Percentiles rank a stretch among this genome's conserved stretches.
phyloP scores from a whole-genome alignment of 37 sponge, comb jelly and placozoan species.

The Crambe crambe region DNA sequence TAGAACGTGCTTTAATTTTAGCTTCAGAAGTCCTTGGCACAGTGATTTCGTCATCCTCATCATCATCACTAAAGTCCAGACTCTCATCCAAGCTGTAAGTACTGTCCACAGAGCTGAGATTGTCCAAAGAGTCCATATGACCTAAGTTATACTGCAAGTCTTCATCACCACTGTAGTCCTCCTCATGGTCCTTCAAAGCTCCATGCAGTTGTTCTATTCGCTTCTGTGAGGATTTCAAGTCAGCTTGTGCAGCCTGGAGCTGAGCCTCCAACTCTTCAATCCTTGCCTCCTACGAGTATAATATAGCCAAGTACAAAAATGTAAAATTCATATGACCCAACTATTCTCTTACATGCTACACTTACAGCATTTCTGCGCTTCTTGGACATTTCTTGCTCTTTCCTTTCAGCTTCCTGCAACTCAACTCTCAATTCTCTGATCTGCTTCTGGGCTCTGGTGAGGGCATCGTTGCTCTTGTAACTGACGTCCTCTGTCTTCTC shows the following conservation, averaged over 20 bases:
- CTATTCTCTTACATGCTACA: background rate
- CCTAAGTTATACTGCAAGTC: background rate
- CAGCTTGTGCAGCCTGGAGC: conserved; percentile 39
- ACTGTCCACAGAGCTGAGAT: conserved; percentile 33
- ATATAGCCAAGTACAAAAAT: background rate
- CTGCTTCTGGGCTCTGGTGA: conserved; percentile 76
- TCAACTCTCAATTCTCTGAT: conserved; percentile 64
- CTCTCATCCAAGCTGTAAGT: conserved; percentile 33
- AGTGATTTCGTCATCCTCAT: background rate
- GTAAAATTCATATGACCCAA: background rate
- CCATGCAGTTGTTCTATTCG: conserved; percentile 72
- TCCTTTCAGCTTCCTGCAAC: conserved; percentile 69
- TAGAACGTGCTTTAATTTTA: too few relatives aligned
- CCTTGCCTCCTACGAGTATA: conserved; percentile 47
- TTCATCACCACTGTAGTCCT: conserved; percentile 25
- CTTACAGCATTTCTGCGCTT: conserved; percentile 65
- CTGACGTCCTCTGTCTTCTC: conserved; percentile 51
- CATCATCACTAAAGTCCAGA: background rate
- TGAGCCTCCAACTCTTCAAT: conserved; percentile 65
- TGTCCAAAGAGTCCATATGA: background rate
- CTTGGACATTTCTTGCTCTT: conserved; percentile 74
- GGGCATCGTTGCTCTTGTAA: conserved; percentile 46
- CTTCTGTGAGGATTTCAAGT: conserved; percentile 75
- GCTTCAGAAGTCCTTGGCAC: background rate
- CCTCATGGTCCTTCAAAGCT: conserved; percentile 67